These are phyloP conservation scores for Suricata suricatta DNA, from an alignment of 2,113 vertebrate species.

Conservation along the genomic window DNA sequence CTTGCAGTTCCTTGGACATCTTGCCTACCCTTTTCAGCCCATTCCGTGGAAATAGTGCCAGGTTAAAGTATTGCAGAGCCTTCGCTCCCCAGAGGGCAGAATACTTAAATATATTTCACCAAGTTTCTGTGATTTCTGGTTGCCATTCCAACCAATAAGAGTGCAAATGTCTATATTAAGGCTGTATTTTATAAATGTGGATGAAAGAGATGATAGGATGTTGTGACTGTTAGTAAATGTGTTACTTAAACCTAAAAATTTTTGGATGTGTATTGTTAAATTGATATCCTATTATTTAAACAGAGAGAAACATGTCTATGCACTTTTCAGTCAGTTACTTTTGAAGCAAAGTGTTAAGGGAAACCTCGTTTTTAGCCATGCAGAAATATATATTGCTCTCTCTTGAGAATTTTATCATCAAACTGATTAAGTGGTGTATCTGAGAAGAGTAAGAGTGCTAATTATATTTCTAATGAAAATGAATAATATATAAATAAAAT, in stretches of 20 bases:
- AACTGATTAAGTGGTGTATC: conserved; percentile 11
- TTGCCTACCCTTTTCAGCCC: background rate
- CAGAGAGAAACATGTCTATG: background rate
- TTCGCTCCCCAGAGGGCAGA: background rate
- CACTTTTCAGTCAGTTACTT: background rate
- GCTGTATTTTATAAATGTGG: background rate
- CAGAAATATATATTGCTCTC: background rate
- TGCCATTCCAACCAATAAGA: background rate
- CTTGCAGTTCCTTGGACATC: background rate
- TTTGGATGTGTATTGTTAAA: background rate
- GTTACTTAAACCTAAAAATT: background rate
- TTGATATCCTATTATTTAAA: background rate
- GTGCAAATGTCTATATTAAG: background rate
- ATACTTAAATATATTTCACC: background rate
- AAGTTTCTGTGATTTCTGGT: background rate
- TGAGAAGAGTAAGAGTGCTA: conserved; percentile 45
- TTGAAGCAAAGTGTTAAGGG: background rate
- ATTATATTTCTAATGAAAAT: conserved; percentile 61
- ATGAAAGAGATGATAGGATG: background rate
- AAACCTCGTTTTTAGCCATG: background rate
- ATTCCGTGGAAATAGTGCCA: background rate
- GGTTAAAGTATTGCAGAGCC: background rate
- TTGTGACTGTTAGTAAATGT: background rate
- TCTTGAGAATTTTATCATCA: conserved; percentile 23
- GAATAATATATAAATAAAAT: conserved; percentile 43